Conservation (phyloP, 2,797 vertebrate species). For the Pangasius larnaudii region DNA sequence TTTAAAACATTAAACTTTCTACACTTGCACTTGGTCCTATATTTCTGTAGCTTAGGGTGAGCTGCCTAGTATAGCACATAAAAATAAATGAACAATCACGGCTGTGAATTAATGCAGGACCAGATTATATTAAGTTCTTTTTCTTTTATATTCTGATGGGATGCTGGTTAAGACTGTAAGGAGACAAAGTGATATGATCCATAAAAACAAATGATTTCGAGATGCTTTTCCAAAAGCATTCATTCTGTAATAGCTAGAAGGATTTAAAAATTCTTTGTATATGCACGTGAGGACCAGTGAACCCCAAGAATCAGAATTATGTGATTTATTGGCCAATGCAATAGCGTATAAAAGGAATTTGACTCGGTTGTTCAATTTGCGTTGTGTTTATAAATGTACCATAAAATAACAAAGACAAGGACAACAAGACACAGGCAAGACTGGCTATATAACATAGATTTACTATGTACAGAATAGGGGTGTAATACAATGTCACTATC, state of each 20-base stretch:
- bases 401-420: neutral
- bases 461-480: neutral
- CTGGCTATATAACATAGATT: neutral
- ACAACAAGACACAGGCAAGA: neutral
- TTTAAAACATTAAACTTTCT: constrained; percentile 28
- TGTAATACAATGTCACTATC: neutral
- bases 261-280: neutral
- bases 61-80: neutral
- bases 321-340: neutral
- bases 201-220: neutral
- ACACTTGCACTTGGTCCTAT: neutral
- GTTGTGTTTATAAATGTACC: neutral
- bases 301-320: neutral
- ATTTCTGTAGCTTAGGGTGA: neutral
- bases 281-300: neutral
- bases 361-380: neutral
- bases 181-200: neutral
- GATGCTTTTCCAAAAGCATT: neutral
- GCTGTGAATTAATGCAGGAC: neutral
- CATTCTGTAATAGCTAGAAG: constrained; percentile 4
- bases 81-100: neutral
- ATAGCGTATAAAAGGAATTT: neutral
- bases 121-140: neutral
- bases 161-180: neutral
- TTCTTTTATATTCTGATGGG: neutral